Base-by-base conservation (phyloP, 2,113 vertebrate genomes). In the Platichthys stellatus region DNA sequence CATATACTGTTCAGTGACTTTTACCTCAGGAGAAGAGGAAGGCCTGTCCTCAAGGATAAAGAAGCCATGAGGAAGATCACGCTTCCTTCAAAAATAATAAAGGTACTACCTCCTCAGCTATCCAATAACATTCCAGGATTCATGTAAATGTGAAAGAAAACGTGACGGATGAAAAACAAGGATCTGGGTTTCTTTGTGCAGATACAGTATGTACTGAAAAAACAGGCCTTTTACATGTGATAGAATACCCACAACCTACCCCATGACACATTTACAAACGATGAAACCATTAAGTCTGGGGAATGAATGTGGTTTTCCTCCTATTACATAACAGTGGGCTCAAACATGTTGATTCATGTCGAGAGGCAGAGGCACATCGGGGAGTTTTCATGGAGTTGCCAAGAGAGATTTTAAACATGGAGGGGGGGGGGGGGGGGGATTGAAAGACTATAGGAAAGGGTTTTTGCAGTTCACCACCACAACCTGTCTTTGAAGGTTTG, bases 11-110 rank as follows among this genome's bases (percentile, higher is more conserved):
- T 75, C 64, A 24, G 23, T 38, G 57, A 56, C 23, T 57, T 59
- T 60, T 70, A 79, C 58, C 54, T 74, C 78, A 43, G 60, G 57
- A 80, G 56, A 53, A 66, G 38, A 69, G 28, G 67, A 72, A 69
- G 40, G 65, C 31, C 47, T 76, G 24, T 69, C 24, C 11, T 79
- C 38, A 62, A 79, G 72, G 71, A 85, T 78, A 53, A 63, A 84
- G 57, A 56, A 68, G 53, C 65, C 6, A 63, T 54, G 24, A 74
- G 24, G 11, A 64, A 35, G 38, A 38, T n/a, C 14, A 35, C 45
- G 53, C 40, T 82, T 72, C 11, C 51, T 78, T 65, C 5, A 67
- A 38, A 75, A 57, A 59, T 54, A 68, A 57, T 69, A 59, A 76
- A 74, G 54, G 23, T n/a, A 68, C 23, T 24, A 5, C 28, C 21